Base-by-base conservation (phyloP, 1,140 invertebrate species). In the Brachionus asplanchnoidis region DNA sequence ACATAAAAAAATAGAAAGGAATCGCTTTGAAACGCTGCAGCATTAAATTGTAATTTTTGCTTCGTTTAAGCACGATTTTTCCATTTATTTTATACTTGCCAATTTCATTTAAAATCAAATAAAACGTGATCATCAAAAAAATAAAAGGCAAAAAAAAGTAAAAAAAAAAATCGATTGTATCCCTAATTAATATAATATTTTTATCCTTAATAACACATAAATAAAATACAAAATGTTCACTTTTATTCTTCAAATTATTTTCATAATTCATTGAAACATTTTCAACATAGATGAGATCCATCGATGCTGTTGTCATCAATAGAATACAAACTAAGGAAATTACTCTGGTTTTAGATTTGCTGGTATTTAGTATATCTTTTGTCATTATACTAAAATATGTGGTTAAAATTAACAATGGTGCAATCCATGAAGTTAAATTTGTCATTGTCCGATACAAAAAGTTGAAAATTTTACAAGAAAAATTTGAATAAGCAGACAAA, bases 351-450 rank as follows among this genome's bases (percentile, higher is more conserved):
- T 77, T 77, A 26, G 73, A 77, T 77, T 77, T 77, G 42, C 50
- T 28, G 7, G 73, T 26, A 17, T 77, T 77, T 4, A 77, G 44
- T 26, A 4, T 14, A 26, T 28, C 26, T 32, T 77, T 77, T 8
- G 73, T 26, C 11, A 50, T 77, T 23, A 77, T 46, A 28, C 73
- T 77, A 8, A 77, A 77, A 50, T 77, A 77, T 23, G 73, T 77
- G 42, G 73, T 77, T 50, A 77, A 28, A 77, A 77, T 77, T n/a
- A 77, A 17, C 73, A 77, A 77, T 53, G 73, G 73, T 26, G 73
- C 73, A n/a, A 26, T 77, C 73, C 73, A 77, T 50, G 73, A 46
- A n/a, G 73, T 77, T 77, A 77, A 50, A 77, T 77, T 28, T 26
- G 73, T 77, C 73, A 77, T 77, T 12, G 26, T 26, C 9, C 73